Conservation (phyloP, 2,113 vertebrate species). For the Bos indicus region DNA sequence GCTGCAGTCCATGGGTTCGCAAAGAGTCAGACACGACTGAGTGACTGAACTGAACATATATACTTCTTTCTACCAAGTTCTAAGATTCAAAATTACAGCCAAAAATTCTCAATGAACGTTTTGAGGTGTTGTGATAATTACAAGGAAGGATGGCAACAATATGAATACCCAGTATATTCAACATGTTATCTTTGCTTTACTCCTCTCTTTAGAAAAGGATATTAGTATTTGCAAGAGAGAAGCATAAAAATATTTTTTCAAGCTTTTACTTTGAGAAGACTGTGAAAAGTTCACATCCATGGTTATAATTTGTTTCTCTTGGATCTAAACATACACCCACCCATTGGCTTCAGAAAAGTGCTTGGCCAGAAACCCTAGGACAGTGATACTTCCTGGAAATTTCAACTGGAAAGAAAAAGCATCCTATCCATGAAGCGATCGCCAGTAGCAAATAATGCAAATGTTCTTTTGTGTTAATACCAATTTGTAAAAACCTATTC, state of each 20-base stretch:
- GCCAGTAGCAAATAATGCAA: conserved; percentile 12
- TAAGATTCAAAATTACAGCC: not conserved
- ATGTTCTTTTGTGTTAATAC: not conserved
- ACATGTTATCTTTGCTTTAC: not conserved
- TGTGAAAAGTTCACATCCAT: conserved; percentile 54
- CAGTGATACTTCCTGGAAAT: conserved; percentile 48
- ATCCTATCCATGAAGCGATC: not conserved
- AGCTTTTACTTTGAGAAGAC: conserved; percentile 43
- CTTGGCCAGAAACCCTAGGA: conserved; percentile 32
- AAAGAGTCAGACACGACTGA: not conserved
- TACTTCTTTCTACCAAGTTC: not conserved
- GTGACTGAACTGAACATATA: not conserved
- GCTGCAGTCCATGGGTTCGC: not conserved
- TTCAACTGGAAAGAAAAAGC: not conserved
- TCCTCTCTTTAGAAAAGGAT: conserved; percentile 11
- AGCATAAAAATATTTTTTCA: not conserved
- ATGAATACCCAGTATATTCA: not conserved
- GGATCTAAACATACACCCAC: conserved; percentile 60
- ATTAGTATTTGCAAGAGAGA: conserved; percentile 11
- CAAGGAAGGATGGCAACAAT: not conserved
- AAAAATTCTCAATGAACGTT: not conserved
- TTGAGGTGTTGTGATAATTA: not conserved
- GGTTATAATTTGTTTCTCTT: conserved; percentile 62
- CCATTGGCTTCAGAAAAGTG: conserved; percentile 55
- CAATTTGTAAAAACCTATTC: not conserved